Conservation (phyloP, 2,888 invertebrate genomes). For the Lepidonotus clava region DNA sequence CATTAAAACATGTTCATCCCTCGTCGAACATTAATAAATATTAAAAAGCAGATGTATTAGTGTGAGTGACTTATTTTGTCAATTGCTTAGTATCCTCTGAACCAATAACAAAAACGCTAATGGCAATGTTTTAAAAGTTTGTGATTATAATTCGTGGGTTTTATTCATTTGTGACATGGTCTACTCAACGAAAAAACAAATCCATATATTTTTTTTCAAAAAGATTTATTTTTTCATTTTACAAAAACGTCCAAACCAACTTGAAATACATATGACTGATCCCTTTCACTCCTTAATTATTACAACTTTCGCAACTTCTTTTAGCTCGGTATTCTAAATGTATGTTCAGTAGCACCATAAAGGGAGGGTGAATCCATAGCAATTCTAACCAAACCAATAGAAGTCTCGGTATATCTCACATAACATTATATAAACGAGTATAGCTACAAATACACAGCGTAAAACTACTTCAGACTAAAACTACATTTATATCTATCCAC, state of each 20-base stretch:
- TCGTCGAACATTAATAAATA: no score
- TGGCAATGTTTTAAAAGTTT: no score
- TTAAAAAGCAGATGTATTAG: no score
- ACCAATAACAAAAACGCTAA: no score
- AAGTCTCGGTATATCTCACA: no score
- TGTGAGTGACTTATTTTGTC: no score
- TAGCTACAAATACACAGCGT: background rate
- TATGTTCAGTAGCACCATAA: background rate
- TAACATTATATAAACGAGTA: no score
- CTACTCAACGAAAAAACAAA: no score
- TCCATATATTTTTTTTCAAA: background rate
- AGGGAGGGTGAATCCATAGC: background rate
- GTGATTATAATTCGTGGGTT: no score
- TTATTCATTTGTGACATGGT: no score
- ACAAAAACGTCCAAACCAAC: background rate
- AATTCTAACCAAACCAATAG: background rate
- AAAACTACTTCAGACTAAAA: background rate
- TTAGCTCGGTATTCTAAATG: background rate
- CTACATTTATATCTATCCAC: background rate
- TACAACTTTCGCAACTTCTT: background rate
- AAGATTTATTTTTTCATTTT: background rate
- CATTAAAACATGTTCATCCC: no score
- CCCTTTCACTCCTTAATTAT: background rate
- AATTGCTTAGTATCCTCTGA: no score
- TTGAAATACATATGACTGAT: background rate